Evolutionary conservation across 2,888 invertebrate species (phyloP), one percentile per base, ranked within the genome.

Genomic region (Acanthosoma haemorrhoidale): DNA sequence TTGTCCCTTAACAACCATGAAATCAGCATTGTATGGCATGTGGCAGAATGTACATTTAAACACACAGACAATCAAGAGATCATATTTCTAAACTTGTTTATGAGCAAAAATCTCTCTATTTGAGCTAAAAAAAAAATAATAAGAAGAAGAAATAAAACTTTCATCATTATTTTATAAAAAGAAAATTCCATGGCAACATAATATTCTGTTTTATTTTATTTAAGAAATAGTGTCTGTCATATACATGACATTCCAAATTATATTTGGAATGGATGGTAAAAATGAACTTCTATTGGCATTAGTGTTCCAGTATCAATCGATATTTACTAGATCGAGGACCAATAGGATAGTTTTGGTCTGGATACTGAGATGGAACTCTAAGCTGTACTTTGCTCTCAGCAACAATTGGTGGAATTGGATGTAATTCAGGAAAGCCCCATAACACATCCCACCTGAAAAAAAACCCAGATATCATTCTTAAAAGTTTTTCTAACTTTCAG

Each of bases 371-470:
- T 41, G 64, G 64, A 2, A 64, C 25, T 25, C 64, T 64, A 1
- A 64, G 41, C 11, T 29, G 16, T n/a, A 41, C 15, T 36, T 36
- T 34, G 36, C 61, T 38, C 4, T 61, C 61, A n/a, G 38, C 15
- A 25, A 29, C 4, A 13, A 16, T 31, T 16, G 38, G 13, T 41
- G 21, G 29, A 25, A 64, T 2, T 25, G 38, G 34, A 34, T 34
- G 57, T 21, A 68, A 6, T 36, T 68, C 68, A 6, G 68, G 57
- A 36, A 68, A 68, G 13, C n/a, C 68, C 29, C 21, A n/a, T 57
- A 68, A 29, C n/a, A 68, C n/a, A 25, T 68, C 68, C 6, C 18
- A 13, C 15, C 68, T 68, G 29, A 36, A 68, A 58, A 9, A 3
- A 39, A 63, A 41, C 4, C 13, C 36, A 9, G 36, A 13, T 36